Percentiles rank a stretch among this genome's conserved stretches.
Conservation (phyloP, 2,888 invertebrate genomes). For the Oscheius onirici region DNA sequence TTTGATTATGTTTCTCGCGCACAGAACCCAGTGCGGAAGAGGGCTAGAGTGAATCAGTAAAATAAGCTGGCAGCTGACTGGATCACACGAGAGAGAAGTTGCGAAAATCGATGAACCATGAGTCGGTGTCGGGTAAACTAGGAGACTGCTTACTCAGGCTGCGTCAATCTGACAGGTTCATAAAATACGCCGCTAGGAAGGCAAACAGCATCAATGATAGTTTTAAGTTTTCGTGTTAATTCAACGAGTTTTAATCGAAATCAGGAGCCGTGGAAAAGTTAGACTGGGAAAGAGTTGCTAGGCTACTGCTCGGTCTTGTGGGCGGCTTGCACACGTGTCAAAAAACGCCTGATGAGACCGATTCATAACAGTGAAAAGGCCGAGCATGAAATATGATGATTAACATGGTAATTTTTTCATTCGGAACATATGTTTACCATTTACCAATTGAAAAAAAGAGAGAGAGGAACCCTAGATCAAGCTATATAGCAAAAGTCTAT, state of each 20-base stretch:
- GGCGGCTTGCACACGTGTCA: too few species aligned
- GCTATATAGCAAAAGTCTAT: too few species aligned
- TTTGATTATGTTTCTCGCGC: not conserved
- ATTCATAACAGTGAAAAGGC: too few species aligned
- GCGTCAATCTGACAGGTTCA: constrained; percentile 24
- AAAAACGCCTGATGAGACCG: too few species aligned
- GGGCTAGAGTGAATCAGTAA: not conserved
- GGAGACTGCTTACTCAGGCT: constrained; percentile 6
- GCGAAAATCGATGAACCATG: constrained; percentile 17
- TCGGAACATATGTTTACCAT: too few species aligned
- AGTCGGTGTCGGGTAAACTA: constrained; percentile 1
- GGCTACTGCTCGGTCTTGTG: not conserved
- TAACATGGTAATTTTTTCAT: too few species aligned
- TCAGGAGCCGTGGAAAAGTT: not conserved
- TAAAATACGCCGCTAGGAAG: constrained; percentile 13
- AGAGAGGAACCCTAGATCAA: too few species aligned
- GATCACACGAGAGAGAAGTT: not conserved
- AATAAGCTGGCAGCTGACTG: too few species aligned
- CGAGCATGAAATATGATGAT: too few species aligned
- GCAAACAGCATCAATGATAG: constrained; percentile 15
- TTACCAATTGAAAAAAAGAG: too few species aligned
- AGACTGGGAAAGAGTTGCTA: constrained; percentile 5
- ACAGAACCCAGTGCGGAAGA: not conserved
- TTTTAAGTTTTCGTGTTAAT: too few species aligned
- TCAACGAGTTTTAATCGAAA: not conserved